These are phyloP conservation scores for Ibidorhyncha struthersii DNA, from an alignment of 2,113 vertebrate species.

Conservation along the genomic window DNA sequence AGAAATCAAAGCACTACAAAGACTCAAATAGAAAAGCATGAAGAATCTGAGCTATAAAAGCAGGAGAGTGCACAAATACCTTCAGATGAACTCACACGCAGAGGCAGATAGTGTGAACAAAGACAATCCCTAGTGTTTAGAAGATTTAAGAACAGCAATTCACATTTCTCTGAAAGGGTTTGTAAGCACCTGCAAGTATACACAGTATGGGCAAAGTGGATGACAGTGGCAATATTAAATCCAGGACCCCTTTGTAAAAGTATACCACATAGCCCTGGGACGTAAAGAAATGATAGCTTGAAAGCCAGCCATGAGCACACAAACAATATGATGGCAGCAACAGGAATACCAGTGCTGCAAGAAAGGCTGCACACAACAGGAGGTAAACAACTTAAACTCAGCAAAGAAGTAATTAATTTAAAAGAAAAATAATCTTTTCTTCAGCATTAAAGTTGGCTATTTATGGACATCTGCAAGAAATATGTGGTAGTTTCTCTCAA, in stretches of 20 bases:
- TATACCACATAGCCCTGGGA: background rate
- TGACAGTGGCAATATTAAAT: background rate
- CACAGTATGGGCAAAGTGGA: background rate
- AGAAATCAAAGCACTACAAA: background rate
- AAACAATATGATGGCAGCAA: background rate
- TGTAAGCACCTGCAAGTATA: background rate
- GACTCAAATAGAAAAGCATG: background rate
- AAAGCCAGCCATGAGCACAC: background rate
- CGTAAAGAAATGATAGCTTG: background rate
- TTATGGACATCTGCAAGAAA: background rate
- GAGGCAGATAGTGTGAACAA: rapidly evolving
- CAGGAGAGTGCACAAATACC: background rate
- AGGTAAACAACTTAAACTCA: background rate
- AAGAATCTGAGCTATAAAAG: background rate
- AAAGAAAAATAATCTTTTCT: background rate
- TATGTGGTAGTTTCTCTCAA: background rate
- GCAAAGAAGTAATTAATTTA: background rate
- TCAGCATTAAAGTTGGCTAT: background rate
- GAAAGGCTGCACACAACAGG: background rate
- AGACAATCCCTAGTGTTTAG: background rate
- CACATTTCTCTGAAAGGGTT: background rate
- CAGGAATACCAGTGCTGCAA: background rate
- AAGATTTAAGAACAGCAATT: background rate
- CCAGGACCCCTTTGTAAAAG: background rate
- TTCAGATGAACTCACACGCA: background rate